phyloP scores from a whole-genome alignment of 2,113 vertebrate species.

The Myotis brandtii region DNA sequence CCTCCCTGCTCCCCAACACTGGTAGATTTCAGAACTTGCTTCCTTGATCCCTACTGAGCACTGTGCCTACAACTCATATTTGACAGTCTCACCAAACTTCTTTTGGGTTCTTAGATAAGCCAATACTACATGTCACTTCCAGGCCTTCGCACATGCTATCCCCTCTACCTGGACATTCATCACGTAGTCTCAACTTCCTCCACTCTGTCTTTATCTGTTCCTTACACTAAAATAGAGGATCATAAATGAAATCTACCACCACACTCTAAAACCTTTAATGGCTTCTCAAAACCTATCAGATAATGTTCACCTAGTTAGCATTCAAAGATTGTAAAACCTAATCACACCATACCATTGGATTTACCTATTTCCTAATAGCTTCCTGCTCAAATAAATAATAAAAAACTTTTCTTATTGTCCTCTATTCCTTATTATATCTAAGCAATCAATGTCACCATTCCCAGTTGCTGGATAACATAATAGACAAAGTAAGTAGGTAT shows the following conservation, averaged over 20 bases:
- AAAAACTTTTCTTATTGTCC: neutral
- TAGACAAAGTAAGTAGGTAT: neutral
- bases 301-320: neutral
- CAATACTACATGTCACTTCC: neutral
- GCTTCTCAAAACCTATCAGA: neutral
- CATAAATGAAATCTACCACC: slow-evolving; percentile 1
- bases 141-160: neutral
- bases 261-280: slow-evolving; percentile 23
- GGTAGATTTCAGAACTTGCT: neutral
- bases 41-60: neutral
- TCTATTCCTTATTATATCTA: neutral
- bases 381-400: neutral
- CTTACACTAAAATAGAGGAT: neutral
- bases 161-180: neutral
- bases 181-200: neutral
- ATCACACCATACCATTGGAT: neutral
- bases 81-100: slow-evolving; percentile 14
- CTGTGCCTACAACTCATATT: neutral
- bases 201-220: neutral
- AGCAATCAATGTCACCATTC: neutral
- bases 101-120: neutral
- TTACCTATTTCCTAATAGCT: neutral
- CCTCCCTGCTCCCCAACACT: neutral
- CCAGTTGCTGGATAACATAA: neutral
- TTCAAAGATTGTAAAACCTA: slow-evolving; percentile 16